Evolutionary conservation across 2,888 invertebrate species (phyloP), one percentile per base, ranked within the genome.

Genomic region (Augochlorella aurata): DNA sequence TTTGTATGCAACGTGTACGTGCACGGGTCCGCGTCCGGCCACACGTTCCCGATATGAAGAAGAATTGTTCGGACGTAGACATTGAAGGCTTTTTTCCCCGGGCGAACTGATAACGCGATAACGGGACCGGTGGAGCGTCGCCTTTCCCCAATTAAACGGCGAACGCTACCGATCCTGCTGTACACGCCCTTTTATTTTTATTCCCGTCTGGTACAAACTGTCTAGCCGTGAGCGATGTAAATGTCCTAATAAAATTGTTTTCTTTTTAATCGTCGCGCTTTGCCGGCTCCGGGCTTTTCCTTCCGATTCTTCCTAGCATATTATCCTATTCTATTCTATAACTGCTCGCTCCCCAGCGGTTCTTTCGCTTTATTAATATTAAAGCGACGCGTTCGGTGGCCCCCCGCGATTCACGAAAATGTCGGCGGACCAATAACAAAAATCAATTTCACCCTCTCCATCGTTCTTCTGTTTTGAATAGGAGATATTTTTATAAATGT

Each of bases 1-100:
- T 82, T 82, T 79, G 52, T 78, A 83, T 61, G 78, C 74, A 66
- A 14, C 69, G 54, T 77, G 71, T 72, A 82, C 68, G 73, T 78
- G 63, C 78, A 63, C 54, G 44, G 21, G 8, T 29, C 58, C 21
- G 68, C 52, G 70, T 71, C 70, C 70, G 81, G 81, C 70, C 73
- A 73, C 79, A 68, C 72, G 79, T 73, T 29, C 52, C 61, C 81
- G 74, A 81, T 81, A 81, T 72, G 74, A 79, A 76, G 69, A 76
- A 79, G 80, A 80, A 80, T 81, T 80, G 80, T 80, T 70, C 77
- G 72, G 58, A 61, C 70, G 80, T 72, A 79, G 80, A 79, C 80
- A 79, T 80, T 67, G 80, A 79, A 80, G 79, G 58, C 79, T 79
- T 80, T 80, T 79, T 58, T 50, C 71, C 58, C 72, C 58, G 47